A percentile compares a stretch with the other conserved stretches of the same genome.
Conservation (phyloP, 2,113 vertebrate genomes). For the Daboia siamensis region DNA sequence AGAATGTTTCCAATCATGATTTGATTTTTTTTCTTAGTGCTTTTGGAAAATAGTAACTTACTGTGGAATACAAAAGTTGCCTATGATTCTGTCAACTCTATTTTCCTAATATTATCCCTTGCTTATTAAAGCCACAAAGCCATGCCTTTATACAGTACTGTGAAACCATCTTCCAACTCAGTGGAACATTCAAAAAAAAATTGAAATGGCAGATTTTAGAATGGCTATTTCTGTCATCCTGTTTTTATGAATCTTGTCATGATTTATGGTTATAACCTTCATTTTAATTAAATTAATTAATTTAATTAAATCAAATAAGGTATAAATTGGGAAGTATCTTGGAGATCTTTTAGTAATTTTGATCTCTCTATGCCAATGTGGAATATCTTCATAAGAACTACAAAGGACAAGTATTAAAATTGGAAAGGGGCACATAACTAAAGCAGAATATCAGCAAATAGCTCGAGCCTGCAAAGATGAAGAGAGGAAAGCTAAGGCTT, state of each 20-base stretch:
- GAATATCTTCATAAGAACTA: not conserved
- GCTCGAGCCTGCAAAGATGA: too few species aligned
- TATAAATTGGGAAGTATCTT: not conserved
- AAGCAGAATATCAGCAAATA: too few species aligned
- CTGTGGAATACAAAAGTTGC: conserved; percentile 23
- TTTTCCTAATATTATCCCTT: conserved; percentile 31
- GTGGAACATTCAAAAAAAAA: not conserved
- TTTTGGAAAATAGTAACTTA: not conserved
- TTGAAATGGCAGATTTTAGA: not conserved
- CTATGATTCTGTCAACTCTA: conserved; percentile 34
- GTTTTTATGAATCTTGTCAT: not conserved
- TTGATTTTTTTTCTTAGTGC: not conserved
- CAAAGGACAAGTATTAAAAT: not conserved
- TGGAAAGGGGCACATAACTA: not conserved
- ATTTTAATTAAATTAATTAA: not conserved
- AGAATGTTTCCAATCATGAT: not conserved
- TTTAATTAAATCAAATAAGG: not conserved
- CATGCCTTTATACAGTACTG: not conserved
- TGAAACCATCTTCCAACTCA: not conserved
- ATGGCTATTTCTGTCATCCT: not conserved
- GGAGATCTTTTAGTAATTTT: not conserved
- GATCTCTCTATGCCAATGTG: too few species aligned
- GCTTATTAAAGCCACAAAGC: conserved; percentile 17
- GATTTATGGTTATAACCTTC: not conserved
- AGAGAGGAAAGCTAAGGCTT: too few species aligned